Percentiles rank a stretch among this genome's conserved stretches.
Evolutionary conservation across 2,888 invertebrate genomes (phyloP).

Genomic region (Drosophila mimica): DNA sequence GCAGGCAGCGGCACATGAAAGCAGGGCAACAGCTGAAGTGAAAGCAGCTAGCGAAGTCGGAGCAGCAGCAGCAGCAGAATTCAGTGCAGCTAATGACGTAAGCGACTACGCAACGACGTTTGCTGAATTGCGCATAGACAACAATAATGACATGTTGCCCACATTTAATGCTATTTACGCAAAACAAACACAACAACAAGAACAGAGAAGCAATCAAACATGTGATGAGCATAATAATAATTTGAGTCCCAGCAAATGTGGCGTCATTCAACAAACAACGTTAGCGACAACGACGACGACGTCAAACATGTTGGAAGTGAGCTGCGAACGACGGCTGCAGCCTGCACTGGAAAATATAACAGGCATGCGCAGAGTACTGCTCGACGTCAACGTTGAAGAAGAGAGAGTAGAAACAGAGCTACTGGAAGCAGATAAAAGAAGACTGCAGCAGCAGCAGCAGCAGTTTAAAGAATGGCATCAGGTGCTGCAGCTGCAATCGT

Average conservation of each 20-base stretch:
- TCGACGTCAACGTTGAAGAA: not conserved
- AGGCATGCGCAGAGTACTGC: slow-evolving; percentile 56
- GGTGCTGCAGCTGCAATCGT: slow-evolving; percentile 90
- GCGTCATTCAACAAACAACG: not conserved
- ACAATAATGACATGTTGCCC: slow-evolving; percentile 79
- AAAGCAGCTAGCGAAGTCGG: too few relatives aligned
- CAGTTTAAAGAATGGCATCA: slow-evolving; percentile 96
- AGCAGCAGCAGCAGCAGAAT: not conserved
- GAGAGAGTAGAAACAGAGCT: not conserved
- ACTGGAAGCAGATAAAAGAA: slow-evolving; percentile 8
- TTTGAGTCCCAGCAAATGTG: not conserved
- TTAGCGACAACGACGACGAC: not conserved
- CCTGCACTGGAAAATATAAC: slow-evolving; percentile 54
- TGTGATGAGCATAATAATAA: not conserved
- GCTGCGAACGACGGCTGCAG: not conserved
- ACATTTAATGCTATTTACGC: slow-evolving; percentile 80
- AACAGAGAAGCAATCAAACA: not conserved
- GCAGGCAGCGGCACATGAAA: not conserved
- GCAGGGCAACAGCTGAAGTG: not conserved
- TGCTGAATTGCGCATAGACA: slow-evolving; percentile 57
- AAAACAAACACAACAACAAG: not conserved
- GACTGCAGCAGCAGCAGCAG: slow-evolving; percentile 62
- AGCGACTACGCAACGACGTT: slow-evolving; percentile 1
- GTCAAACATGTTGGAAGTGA: not conserved
- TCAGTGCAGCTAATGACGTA: not conserved